Evolutionary conservation across 2,888 invertebrate genomes (phyloP).

Genomic region (Macrophya annulata): DNA sequence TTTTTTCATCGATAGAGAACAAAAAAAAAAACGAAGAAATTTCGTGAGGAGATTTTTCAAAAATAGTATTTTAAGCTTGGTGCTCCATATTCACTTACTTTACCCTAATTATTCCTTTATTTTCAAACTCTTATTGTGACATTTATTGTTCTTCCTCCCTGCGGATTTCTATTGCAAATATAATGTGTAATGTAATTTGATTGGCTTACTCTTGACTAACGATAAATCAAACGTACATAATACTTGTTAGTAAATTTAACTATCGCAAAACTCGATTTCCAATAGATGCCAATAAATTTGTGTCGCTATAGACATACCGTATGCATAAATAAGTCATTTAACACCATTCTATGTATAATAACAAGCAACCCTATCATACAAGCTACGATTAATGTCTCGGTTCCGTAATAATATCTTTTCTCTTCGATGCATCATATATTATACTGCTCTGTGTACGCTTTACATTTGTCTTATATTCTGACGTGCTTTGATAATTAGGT

Average conservation of each 20-base stretch:
- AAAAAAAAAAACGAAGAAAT: no score
- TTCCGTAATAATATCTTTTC: neutral
- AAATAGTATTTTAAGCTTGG: no score
- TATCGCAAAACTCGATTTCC: neutral
- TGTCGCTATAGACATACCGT: neutral
- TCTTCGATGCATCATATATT: slow-evolving; percentile 3
- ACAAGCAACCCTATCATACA: neutral
- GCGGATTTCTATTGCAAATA: no score
- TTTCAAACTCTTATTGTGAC: no score
- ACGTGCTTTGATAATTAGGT: slow-evolving; percentile 5
- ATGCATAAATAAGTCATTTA: slow-evolving; percentile 16
- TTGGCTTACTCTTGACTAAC: neutral
- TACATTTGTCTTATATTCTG: slow-evolving; percentile 6
- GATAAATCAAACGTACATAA: neutral
- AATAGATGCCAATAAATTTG: neutral
- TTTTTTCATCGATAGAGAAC: no score
- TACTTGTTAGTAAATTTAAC: neutral
- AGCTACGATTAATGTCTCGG: neutral
- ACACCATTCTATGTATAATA: neutral
- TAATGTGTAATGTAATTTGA: no score
- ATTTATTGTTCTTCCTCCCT: no score
- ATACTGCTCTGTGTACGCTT: neutral
- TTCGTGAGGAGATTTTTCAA: no score
- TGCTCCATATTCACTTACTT: no score
- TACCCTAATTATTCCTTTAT: no score